Evolutionary conservation across 2,797 vertebrate genomes (phyloP).

Genomic region (Mus minutoides): DNA sequence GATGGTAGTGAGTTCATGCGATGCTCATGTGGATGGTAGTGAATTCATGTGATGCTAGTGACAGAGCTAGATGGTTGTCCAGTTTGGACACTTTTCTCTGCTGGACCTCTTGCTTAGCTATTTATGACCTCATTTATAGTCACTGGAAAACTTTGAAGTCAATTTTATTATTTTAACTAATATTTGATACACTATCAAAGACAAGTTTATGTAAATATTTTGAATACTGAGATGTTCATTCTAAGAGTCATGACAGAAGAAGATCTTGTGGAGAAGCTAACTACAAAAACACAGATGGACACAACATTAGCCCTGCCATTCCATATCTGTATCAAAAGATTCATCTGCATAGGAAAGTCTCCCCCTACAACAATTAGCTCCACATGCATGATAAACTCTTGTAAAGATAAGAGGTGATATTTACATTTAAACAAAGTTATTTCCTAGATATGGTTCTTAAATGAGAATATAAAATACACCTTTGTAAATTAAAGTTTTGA

Average conservation of each 20-base stretch:
- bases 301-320: background rate
- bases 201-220: slow-evolving; percentile 48
- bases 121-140: slow-evolving; percentile 57
- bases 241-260: slow-evolving; percentile 44
- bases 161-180: slow-evolving; percentile 50
- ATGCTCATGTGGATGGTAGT: background rate
- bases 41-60: background rate
- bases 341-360: background rate
- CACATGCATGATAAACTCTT: background rate
- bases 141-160: slow-evolving; percentile 27
- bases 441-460: slow-evolving; percentile 13
- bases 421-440: slow-evolving; percentile 37
- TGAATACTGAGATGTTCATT: slow-evolving; percentile 54
- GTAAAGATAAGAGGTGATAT: slow-evolving; percentile 30
- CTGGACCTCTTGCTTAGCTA: background rate
- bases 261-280: background rate
- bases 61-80: background rate
- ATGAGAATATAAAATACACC: slow-evolving; percentile 10
- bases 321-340: slow-evolving; percentile 21
- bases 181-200: slow-evolving; percentile 50
- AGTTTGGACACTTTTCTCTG: slow-evolving; percentile 39
- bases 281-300: slow-evolving; percentile 41
- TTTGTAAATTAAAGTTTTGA: slow-evolving; percentile 41
- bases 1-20: background rate
- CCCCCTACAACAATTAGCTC: background rate